Conservation (phyloP, 2,888 invertebrate genomes). For the Spodoptera exigua region DNA sequence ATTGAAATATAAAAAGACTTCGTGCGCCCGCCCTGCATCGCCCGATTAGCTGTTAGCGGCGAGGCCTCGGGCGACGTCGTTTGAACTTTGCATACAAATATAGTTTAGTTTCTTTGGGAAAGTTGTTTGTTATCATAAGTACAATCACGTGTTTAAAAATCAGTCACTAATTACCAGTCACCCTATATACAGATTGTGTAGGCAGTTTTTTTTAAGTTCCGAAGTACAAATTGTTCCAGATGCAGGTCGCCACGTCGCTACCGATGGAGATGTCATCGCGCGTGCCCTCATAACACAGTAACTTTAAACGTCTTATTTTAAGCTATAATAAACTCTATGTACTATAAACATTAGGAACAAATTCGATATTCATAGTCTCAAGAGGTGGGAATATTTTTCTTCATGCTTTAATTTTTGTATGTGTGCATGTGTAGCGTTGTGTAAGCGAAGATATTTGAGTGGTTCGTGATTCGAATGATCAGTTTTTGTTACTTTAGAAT, state of each 20-base stretch:
- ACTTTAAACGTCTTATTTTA: conserved; percentile 71
- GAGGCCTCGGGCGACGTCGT: no score
- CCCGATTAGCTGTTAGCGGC: no score
- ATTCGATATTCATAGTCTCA: conserved; percentile 83
- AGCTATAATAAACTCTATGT: conserved; percentile 78
- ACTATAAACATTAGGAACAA: conserved; percentile 85
- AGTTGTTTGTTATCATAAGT: no score
- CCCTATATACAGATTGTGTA: no score
- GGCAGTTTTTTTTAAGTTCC: no score
- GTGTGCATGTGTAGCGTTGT: conserved; percentile 59
- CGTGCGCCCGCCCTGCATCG: no score
- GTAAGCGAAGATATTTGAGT: conserved; percentile 53
- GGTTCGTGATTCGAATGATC: conserved; percentile 53
- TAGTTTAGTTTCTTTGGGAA: no score
- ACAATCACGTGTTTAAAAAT: no score
- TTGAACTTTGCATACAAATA: no score
- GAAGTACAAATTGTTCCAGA: conserved; percentile 54
- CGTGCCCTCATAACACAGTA: conserved; percentile 84
- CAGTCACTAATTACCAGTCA: no score
- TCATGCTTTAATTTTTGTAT: conserved; percentile 86
- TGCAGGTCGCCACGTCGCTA: conserved; percentile 74
- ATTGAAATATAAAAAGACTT: no score
- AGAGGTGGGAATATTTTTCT: conserved; percentile 79
- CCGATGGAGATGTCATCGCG: conserved; percentile 79
- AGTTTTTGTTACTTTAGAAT: conserved; percentile 24